Evolutionary conservation across 2,113 vertebrate species (phyloP), one percentile per base, ranked within the genome.

Genomic region (Dinomys branickii): DNA sequence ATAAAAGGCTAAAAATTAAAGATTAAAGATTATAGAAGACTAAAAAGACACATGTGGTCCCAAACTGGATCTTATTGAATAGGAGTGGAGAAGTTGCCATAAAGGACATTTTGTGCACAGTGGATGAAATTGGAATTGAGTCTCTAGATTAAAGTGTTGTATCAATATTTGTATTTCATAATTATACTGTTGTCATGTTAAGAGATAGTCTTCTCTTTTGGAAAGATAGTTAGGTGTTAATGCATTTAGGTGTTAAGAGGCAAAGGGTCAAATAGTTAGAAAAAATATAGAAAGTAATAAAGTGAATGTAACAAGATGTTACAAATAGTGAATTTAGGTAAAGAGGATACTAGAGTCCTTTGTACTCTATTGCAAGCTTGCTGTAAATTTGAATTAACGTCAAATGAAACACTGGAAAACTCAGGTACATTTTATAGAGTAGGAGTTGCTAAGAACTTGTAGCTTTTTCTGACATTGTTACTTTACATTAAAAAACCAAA

Each of bases 311-410:
- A 65, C 33, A 88, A 65, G 24, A 33, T 75, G 24, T 90, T 69
- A 59, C 54, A 86, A 93, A 84, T 59, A n/a, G 11, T 30, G 3
- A 38, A 10, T 90, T 28, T 88, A 71, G 75, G 61, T 58, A 81
- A 86, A 89, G 69, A n/a, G 28, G 41, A 4, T 50, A 17, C 24
- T 61, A 50, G 26, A 85, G 8, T 73, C 52, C 84, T 93, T 61
- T 90, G 56, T 65, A 58, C 11, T 41, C 26, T 91, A n/a, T 93
- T 94, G 10, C 24, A 91, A 54, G 28, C 63, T 92, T 67, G 75
- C n/a, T 54, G 35, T 82, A 58, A 67, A 71, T 87, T 52, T 84
- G 88, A 94, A 84, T 87, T 92, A 38, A 85, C 77, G 92, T 94
- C 59, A 82, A 95, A 69, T 30, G 59, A 85, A 96, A 85, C 20